Conservation (phyloP, 2,113 vertebrate genomes). For the Podarcis raffonei region DNA sequence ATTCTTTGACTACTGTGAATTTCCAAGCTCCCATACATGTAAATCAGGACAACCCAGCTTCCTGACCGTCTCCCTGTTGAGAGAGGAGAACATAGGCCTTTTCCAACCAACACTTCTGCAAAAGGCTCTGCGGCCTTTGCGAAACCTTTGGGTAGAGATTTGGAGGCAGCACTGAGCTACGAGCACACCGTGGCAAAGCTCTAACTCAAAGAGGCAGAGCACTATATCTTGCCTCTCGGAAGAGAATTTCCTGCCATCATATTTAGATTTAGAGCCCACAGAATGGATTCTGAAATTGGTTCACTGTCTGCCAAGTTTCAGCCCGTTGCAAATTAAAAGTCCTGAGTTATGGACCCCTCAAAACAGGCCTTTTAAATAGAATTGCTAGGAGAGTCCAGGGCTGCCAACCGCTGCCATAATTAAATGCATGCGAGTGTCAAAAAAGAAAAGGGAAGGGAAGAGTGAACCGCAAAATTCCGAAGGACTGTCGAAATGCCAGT, state of each 20-base stretch:
- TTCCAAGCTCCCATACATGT: neutral
- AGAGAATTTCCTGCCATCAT: neutral
- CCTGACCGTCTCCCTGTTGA: neutral
- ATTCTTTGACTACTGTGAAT: neutral
- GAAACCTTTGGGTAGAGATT: neutral
- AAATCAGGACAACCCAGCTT: neutral
- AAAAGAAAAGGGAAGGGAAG: neutral
- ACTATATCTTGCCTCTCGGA: neutral
- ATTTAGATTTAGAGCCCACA: neutral
- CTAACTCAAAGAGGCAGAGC: neutral
- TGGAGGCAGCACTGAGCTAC: neutral
- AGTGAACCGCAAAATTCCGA: neutral
- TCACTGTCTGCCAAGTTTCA: conserved; percentile 29
- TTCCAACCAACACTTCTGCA: neutral
- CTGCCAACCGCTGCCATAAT: neutral
- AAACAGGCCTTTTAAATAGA: conserved; percentile 37
- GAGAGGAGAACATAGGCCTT: neutral
- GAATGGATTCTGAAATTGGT: neutral
- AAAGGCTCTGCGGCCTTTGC: neutral
- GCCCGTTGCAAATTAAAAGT: conserved; percentile 20
- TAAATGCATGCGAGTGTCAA: neutral
- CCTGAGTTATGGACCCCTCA: conserved; percentile 43
- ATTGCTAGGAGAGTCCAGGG: neutral
- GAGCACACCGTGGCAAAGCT: neutral
- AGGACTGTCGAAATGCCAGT: neutral